These are phyloP conservation scores for Hypotaenidia okinawae DNA, from an alignment of 2,797 vertebrate genomes.

Conservation along the genomic window DNA sequence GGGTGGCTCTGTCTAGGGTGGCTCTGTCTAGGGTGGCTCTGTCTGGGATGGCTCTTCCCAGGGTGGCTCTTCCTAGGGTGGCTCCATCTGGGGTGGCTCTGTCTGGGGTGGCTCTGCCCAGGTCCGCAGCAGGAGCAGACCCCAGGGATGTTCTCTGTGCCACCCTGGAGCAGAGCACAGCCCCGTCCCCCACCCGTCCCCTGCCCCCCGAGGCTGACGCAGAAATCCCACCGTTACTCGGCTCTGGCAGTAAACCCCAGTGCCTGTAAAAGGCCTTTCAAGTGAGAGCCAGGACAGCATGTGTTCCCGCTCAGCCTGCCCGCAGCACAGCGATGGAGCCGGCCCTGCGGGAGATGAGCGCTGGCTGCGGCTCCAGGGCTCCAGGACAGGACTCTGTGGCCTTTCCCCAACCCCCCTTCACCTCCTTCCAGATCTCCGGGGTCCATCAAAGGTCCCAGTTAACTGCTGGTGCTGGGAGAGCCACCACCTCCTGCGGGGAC, in stretches of 20 bases:
- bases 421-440: rapidly evolving
- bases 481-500: rapidly evolving
- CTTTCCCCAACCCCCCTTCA: not conserved
- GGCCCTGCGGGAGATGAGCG: not conserved
- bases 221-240: not conserved
- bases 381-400: rapidly evolving
- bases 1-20: too few species aligned
- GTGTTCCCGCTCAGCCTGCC: not conserved
- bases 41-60: too few species aligned
- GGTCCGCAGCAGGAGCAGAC: not conserved
- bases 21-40: too few species aligned
- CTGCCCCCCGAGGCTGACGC: not conserved
- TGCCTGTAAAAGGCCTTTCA: slow-evolving; percentile 46
- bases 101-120: too few species aligned
- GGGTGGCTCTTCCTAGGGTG: not conserved
- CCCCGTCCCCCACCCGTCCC: not conserved
- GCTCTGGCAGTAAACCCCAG: slow-evolving; percentile 2
- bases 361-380: not conserved
- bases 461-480: not conserved
- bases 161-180: rapidly evolving
- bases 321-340: rapidly evolving
- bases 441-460: rapidly evolving
- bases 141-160: not conserved
- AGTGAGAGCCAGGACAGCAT: slow-evolving; percentile 34
- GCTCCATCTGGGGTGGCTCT: too few species aligned